These are phyloP conservation scores for Diprion similis DNA, from an alignment of 1,140 invertebrate genomes.

Conservation along the genomic window DNA sequence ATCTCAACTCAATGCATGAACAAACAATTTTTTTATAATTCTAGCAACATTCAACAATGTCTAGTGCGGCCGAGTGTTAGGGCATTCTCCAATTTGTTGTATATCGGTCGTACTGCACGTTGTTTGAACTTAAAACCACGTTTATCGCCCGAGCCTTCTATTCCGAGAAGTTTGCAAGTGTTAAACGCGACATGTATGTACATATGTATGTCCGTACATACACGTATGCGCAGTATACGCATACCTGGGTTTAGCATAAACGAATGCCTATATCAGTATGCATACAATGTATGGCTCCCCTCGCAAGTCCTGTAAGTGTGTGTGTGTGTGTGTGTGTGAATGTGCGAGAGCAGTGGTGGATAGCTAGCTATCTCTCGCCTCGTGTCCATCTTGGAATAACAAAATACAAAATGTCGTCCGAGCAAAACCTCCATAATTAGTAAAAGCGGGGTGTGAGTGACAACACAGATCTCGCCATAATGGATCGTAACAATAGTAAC, in stretches of 20 bases:
- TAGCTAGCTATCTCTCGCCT: neutral
- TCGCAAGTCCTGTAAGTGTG: neutral
- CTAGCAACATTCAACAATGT: neutral
- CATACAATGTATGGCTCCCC: neutral
- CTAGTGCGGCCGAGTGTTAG: too few relatives aligned
- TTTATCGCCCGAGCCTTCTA: neutral
- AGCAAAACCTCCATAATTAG: conserved; percentile 57
- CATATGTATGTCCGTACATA: too few relatives aligned
- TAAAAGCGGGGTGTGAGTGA: conserved; percentile 40
- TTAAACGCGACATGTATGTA: too few relatives aligned
- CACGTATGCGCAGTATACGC: too few relatives aligned
- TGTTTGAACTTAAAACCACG: neutral
- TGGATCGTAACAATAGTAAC: conserved; percentile 34
- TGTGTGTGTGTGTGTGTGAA: neutral
- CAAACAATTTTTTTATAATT: conserved; percentile 15
- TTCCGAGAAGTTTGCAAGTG: neutral
- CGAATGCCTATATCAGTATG: too few relatives aligned
- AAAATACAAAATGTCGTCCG: conserved; percentile 57
- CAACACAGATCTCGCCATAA: conserved; percentile 47
- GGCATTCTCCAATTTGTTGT: neutral
- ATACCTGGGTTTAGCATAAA: too few relatives aligned
- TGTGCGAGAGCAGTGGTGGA: neutral
- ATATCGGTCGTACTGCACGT: neutral
- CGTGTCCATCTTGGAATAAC: conserved; percentile 45
- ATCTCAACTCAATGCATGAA: conserved; percentile 14